phyloP scores from a whole-genome alignment of 2,888 invertebrate genomes.

The Scrobipalpa costella region DNA sequence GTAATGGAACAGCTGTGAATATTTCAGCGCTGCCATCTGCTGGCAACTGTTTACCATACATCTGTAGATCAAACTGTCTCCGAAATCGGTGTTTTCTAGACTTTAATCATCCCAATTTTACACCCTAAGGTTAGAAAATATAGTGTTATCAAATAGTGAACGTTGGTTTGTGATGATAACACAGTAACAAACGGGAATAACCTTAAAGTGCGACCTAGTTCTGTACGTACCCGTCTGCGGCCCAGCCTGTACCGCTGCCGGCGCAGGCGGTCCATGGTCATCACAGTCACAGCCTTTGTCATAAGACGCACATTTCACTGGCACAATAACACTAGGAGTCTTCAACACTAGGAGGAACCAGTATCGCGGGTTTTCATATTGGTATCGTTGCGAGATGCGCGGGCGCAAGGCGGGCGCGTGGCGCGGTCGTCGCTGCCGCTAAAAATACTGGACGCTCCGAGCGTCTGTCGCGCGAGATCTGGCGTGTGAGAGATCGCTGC shows the following conservation, averaged over 20 bases:
- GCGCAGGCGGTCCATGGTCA: slow-evolving; percentile 64
- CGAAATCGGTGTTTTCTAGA: neutral
- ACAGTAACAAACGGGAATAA: slow-evolving; percentile 40
- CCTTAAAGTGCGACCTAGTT: slow-evolving; percentile 40
- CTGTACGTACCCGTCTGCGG: slow-evolving; percentile 53
- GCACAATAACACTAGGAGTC: slow-evolving; percentile 20
- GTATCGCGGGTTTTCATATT: slow-evolving; percentile 27
- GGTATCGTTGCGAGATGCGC: slow-evolving; percentile 27
- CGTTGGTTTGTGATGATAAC: neutral
- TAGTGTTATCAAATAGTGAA: neutral
- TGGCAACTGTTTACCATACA: slow-evolving; percentile 23
- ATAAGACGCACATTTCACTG: slow-evolving; percentile 63
- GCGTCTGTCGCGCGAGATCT: slow-evolving; percentile 31
- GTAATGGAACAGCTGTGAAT: slow-evolving; percentile 15
- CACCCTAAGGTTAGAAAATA: neutral
- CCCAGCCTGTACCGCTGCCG: slow-evolving; percentile 60
- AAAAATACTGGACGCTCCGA: slow-evolving; percentile 61
- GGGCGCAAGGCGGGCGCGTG: slow-evolving; percentile 29
- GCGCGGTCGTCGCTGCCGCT: slow-evolving; percentile 60
- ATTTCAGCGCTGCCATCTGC: slow-evolving; percentile 24
- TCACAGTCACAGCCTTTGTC: slow-evolving; percentile 62
- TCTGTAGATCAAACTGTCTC: neutral
- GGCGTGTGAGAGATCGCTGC: slow-evolving; percentile 7
- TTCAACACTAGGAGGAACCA: slow-evolving; percentile 18
- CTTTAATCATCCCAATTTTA: neutral